A percentile compares a stretch with the other conserved stretches of the same genome.
Evolutionary conservation across 2,888 invertebrate species (phyloP).

Genomic region (Punctoribates punctum): DNA sequence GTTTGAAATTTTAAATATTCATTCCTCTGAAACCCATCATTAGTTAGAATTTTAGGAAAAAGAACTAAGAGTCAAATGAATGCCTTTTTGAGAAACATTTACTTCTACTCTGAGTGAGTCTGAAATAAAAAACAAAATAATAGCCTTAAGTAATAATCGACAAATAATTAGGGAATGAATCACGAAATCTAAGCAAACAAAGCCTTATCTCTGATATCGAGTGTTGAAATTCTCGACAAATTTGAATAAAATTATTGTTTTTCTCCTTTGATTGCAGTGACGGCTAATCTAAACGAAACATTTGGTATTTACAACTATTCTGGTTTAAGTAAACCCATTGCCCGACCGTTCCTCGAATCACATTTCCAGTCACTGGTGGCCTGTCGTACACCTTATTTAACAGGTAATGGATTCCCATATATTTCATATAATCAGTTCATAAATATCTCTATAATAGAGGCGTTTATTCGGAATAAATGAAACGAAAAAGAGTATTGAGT

Average conservation of each 20-base stretch:
- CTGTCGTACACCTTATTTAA: conserved; percentile 79
- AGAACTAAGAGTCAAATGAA: not conserved
- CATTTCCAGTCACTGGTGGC: conserved; percentile 74
- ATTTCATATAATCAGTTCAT: conserved; percentile 27
- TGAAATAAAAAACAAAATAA: not conserved
- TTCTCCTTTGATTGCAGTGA: conserved; percentile 1
- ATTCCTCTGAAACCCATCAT: not conserved
- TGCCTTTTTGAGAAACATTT: not conserved
- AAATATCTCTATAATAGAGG: not conserved
- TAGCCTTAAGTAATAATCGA: conserved; percentile 30
- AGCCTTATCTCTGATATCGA: not conserved
- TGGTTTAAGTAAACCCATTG: conserved; percentile 47
- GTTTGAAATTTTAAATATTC: conserved; percentile 7
- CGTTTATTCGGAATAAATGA: not conserved
- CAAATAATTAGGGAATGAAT: conserved; percentile 33
- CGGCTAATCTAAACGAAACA: conserved; percentile 20
- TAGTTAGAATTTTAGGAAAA: not conserved
- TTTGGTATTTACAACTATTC: conserved; percentile 45
- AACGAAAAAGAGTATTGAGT: not conserved
- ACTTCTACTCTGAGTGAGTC: not conserved
- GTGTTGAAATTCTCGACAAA: conserved; percentile 1
- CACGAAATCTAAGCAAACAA: conserved; percentile 33
- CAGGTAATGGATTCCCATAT: conserved; percentile 59
- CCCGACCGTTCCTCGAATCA: conserved; percentile 61
- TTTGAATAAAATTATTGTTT: conserved; percentile 13